Conservation (phyloP, 2,113 vertebrate genomes). For the Sphyrna mokarran region DNA sequence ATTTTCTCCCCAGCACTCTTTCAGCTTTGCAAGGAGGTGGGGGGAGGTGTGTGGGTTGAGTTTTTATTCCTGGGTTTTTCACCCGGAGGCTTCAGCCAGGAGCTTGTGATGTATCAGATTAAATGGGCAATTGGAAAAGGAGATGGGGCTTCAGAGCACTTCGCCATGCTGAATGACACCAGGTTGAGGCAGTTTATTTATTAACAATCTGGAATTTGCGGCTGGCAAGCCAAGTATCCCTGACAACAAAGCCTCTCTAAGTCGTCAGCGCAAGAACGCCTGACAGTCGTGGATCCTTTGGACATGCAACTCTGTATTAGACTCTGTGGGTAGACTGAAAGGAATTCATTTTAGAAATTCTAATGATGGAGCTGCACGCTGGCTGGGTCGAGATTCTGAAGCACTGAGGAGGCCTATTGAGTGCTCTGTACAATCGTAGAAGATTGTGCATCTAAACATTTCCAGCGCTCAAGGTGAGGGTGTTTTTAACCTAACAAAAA, state of each 20-base stretch:
- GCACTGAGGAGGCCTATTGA: neutral
- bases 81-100: neutral
- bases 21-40: neutral
- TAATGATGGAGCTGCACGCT: neutral
- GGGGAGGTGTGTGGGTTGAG: neutral
- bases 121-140: neutral
- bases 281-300: neutral
- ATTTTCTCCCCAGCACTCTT: neutral
- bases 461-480: too few species aligned
- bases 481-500: neutral
- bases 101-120: neutral
- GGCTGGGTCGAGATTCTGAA: neutral
- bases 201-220: neutral
- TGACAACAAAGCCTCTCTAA: neutral
- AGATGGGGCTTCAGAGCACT: neutral
- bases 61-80: neutral
- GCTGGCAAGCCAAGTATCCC: neutral
- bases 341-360: conserved; percentile 6
- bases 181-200: neutral
- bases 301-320: neutral
- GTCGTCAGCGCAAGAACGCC: neutral
- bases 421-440: neutral
- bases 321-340: neutral
- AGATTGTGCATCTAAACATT: neutral
- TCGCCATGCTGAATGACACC: neutral